Evolutionary conservation across 2,888 invertebrate species (phyloP), one percentile per base, ranked within the genome.

Genomic region (Parelbella ahira): DNA sequence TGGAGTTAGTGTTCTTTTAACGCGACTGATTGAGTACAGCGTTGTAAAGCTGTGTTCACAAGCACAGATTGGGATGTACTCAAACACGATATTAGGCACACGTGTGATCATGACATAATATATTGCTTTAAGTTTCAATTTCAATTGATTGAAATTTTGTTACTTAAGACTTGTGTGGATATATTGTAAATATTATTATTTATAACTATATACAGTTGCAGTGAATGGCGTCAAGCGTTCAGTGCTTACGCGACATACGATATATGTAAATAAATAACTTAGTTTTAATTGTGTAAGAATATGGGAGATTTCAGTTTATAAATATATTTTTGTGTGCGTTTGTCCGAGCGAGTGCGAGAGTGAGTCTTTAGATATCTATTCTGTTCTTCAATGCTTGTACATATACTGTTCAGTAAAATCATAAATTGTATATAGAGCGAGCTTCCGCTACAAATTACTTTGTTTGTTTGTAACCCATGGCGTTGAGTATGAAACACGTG

Each of bases 161-260:
- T 59, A 60, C 60, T 60, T 66, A 59, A 47, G 51, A 51, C 46
- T 53, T 58, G 54, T 65, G 53, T 68, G 63, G 52, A 57, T 65
- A 64, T 57, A 50, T 63, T 80, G 77, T 79, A 79, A 69, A 79
- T 77, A 78, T 44, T 55, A 54, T 62, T 76, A 73, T 73, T 78
- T 81, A 79, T 77, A 70, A 72, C 75, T 76, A 75, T 79, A 77
- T 81, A 77, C 59, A 15, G 61, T 63, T 53, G 47, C 49, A 45
- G 53, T 54, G 51, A 48, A 46, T 45, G 11, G 50, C 46, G 39
- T 60, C 54, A 52, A 56, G 55, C 63, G 52, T 64, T 56, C 51
- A 52, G 56, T 61, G 60, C 57, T 64, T 12, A 33, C 27, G 20
- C 50, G 54, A 49, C 53, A 60, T 53, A 42, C 27, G 41, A 21